These are phyloP conservation scores for Pristionchus entomophagus DNA, from an alignment of 2,888 invertebrate species.

Conservation along the genomic window DNA sequence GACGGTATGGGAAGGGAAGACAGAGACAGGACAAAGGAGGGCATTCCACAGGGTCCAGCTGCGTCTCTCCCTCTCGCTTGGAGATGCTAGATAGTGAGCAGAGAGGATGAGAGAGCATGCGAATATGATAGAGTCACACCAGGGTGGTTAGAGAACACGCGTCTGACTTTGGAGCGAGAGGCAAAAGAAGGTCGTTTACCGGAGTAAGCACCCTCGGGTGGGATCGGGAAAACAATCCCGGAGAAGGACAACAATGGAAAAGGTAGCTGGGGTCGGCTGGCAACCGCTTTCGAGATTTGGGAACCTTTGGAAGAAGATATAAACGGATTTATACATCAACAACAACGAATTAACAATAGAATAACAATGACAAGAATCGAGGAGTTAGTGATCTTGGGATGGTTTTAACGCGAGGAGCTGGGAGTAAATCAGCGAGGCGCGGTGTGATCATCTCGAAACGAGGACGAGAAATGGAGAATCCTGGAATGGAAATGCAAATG, in stretches of 20 bases:
- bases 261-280: too few species aligned
- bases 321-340: not conserved
- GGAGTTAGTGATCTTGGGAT: too few species aligned
- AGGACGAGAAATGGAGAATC: not conserved
- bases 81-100: not conserved
- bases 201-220: not conserved
- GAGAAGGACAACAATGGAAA: too few species aligned
- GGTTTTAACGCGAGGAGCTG: too few species aligned
- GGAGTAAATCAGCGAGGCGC: not conserved
- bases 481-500: not conserved
- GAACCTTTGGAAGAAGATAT: too few species aligned
- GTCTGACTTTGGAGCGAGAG: not conserved
- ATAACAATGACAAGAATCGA: not conserved
- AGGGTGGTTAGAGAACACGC: not conserved
- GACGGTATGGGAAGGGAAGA: conserved; percentile 22
- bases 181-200: not conserved
- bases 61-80: not conserved
- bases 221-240: too few species aligned
- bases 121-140: not conserved
- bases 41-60: not conserved
- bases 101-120: not conserved
- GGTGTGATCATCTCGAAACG: not conserved
- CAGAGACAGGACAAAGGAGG: not conserved
- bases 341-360: not conserved
- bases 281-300: too few species aligned